Evolutionary conservation across 2,888 invertebrate genomes (phyloP), one percentile per base, ranked within the genome.

Genomic region (Koerneria pararmatus): DNA sequence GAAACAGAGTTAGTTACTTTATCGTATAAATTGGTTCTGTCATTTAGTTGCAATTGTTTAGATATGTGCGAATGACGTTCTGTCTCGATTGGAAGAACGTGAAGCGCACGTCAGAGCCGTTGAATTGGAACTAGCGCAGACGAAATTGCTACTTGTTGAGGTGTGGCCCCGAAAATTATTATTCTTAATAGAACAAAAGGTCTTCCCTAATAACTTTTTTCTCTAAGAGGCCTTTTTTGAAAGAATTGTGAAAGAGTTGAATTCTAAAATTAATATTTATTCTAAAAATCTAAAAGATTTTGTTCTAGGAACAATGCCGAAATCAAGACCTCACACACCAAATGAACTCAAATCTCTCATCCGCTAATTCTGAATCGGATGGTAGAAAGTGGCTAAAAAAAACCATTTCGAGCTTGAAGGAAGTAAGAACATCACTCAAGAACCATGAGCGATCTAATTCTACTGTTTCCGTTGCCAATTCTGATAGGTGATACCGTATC

Each of bases 111-210:
- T 60, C 48, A 72, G 76, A 61, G 68, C 73, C 0, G 68, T 98
- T 24, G 98, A 98, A 84, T 86, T 95, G 68, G 95, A 98, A 82
- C 86, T 98, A 75, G 98, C 97, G 2, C 92, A 94, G 84, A 93
- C 95, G 0, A 98, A 98, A 85, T 86, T 98, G 74, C 94, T 93
- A 0, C 90, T 95, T 74, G 98, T 97, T 4, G 95, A 98, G 85
- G 64, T 64, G 56, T 46, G 64, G 11, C 19, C 92, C 94, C 1
- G 92, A 95, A 83, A 94, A 93, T 85, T 95, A 95, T 88, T 92
- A 3, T 19, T 3, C 5, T 54, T 15, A 22, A 19, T 24, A 24
- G 27, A 49, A 6, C n/a, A 3, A 48, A 4, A 4, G 11, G n/a
- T 22, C n/a, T 8, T 8, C 3, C 11, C 4, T 3, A 3, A 4